These are phyloP conservation scores for Rachycentron canadum DNA, from an alignment of 2,797 vertebrate genomes.

Conservation along the genomic window DNA sequence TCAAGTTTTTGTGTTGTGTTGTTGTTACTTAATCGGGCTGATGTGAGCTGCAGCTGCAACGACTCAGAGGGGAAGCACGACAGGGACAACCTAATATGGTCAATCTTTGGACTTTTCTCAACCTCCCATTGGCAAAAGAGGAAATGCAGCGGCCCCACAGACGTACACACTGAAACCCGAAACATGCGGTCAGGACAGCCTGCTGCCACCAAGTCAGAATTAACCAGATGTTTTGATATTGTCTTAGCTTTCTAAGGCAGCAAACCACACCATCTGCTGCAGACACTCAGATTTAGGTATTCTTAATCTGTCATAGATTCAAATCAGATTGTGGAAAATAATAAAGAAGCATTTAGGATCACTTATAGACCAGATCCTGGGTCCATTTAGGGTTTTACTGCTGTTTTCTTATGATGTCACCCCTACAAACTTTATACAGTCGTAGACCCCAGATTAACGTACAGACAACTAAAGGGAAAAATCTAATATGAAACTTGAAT, in stretches of 20 bases:
- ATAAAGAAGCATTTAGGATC: background rate
- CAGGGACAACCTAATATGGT: constrained; percentile 72
- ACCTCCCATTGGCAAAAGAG: background rate
- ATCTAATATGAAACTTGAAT: background rate
- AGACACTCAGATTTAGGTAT: constrained; percentile 1
- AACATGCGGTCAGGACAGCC: constrained; percentile 10
- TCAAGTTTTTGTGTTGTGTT: constrained; percentile 21
- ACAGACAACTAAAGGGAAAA: background rate
- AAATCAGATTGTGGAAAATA: background rate
- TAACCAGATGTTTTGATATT: constrained; percentile 46
- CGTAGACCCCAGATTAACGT: background rate
- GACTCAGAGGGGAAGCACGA: constrained; percentile 55
- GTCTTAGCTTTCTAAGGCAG: constrained; percentile 2
- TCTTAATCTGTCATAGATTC: constrained; percentile 4
- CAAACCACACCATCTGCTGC: constrained; percentile 27
- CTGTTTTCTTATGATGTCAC: background rate
- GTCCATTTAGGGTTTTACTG: background rate
- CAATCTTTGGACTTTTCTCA: constrained; percentile 25
- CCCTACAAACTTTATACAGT: background rate
- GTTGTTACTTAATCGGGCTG: constrained; percentile 35
- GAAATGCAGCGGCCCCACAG: background rate
- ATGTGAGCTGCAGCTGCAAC: constrained; percentile 67
- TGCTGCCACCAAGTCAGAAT: background rate
- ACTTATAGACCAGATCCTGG: background rate
- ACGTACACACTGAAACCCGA: constrained; percentile 9